A percentile compares a stretch with the other conserved stretches of the same genome.
Evolutionary conservation across 30 jellyfish, hydroid and myxozoan species (phyloP).

Genomic region (Haliclystus octoradiatus): DNA sequence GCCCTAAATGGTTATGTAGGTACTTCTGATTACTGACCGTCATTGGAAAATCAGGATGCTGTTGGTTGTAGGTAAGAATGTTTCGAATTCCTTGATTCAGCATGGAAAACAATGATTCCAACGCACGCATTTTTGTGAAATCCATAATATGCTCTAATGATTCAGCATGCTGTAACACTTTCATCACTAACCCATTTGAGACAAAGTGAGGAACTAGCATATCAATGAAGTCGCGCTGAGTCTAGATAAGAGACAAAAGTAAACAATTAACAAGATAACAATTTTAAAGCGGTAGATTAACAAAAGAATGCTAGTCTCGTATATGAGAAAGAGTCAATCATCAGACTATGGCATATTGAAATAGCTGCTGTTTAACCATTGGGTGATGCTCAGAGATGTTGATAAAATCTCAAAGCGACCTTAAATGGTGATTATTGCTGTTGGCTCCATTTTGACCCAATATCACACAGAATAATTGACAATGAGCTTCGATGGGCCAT

Average conservation of each 20-base stretch:
- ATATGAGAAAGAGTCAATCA: too few species aligned
- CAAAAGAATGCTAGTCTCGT: too few species aligned
- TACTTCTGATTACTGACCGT: conserved; percentile 13
- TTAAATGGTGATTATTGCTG: background rate
- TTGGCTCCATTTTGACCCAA: background rate
- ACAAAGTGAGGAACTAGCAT: conserved; percentile 71
- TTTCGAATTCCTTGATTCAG: conserved; percentile 91
- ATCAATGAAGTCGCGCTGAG: conserved; percentile 85
- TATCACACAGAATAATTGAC: background rate
- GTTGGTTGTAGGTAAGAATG: conserved; percentile 65
- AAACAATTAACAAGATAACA: too few species aligned
- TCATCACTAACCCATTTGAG: conserved; percentile 88
- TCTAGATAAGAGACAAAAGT: conserved; percentile 26
- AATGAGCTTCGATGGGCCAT: conserved; percentile 1
- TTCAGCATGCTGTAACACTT: conserved; percentile 61
- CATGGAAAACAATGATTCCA: conserved; percentile 76
- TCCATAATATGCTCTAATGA: conserved; percentile 90
- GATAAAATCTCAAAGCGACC: background rate
- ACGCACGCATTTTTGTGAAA: conserved; percentile 92
- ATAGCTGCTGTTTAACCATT: background rate
- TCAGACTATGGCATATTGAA: too few species aligned
- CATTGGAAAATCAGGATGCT: conserved; percentile 97
- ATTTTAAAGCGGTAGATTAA: too few species aligned
- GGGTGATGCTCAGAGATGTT: background rate
- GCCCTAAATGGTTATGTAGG: too few species aligned